Evolutionary conservation across 2,113 vertebrate species (phyloP).

Genomic region (Amazona guildingii): DNA sequence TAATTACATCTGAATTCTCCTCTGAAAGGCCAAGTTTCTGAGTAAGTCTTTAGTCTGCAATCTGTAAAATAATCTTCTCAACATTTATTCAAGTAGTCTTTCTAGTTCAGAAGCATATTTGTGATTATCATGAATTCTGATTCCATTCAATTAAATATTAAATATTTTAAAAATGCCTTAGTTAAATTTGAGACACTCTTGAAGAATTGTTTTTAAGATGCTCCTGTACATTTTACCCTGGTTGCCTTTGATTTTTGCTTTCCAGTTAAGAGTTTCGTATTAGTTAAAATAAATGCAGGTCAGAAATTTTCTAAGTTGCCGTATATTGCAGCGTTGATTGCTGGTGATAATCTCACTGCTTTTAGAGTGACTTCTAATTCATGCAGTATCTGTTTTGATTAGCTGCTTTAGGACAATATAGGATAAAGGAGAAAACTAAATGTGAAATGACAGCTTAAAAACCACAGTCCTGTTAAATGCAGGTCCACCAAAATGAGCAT

Average conservation of each 20-base stretch:
- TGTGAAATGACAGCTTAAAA: slow-evolving; percentile 1
- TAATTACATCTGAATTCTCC: neutral
- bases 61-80: neutral
- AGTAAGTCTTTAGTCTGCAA: neutral
- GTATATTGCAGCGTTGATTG: slow-evolving; percentile 1
- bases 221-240: neutral
- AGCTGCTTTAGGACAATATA: neutral
- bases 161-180: neutral
- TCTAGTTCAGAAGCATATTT: neutral
- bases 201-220: neutral
- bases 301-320: neutral
- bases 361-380: slow-evolving; percentile 31
- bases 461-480: neutral
- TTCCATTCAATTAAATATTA: neutral
- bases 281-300: neutral
- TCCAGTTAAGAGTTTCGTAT: neutral
- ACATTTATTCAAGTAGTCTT: neutral
- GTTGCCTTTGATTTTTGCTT: neutral
- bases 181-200: neutral
- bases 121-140: neutral
- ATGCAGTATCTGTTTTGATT: slow-evolving; percentile 22
- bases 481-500: neutral
- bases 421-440: slow-evolving; percentile 8
- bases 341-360: neutral
- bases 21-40: neutral